A percentile compares a stretch with the other conserved stretches of the same genome.
phyloP scores from a whole-genome alignment of 2,888 invertebrate genomes.

The Salpingus planirostris region DNA sequence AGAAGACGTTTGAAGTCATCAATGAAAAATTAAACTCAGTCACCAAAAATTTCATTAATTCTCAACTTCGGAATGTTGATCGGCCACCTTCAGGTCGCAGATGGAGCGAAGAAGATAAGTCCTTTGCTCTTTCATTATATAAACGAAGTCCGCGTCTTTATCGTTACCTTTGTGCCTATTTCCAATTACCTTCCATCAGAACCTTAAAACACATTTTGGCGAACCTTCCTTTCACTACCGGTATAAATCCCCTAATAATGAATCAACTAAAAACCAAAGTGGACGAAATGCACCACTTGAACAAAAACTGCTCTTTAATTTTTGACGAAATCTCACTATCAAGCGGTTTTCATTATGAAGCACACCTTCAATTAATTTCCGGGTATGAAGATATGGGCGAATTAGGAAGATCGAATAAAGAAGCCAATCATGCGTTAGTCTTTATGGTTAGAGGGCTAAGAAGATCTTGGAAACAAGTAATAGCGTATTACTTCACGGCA shows the following conservation, averaged over 20 bases:
- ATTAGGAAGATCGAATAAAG: too few relatives aligned
- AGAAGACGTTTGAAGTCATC: conserved; percentile 12
- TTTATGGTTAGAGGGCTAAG: too few relatives aligned
- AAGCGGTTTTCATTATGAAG: conserved; percentile 15
- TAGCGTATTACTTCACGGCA: too few relatives aligned
- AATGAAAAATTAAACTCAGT: conserved; percentile 15
- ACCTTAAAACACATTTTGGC: conserved; percentile 16
- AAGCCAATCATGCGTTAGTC: too few relatives aligned
- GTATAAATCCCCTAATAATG: conserved; percentile 14
- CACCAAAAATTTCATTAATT: conserved; percentile 17
- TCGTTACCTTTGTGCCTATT: conserved; percentile 13
- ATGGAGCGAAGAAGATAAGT: conserved; percentile 17
- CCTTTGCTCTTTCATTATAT: conserved; percentile 18
- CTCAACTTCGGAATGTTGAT: conserved; percentile 15
- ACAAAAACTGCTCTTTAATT: conserved; percentile 16
- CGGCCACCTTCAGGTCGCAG: conserved; percentile 8
- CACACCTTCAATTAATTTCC: conserved; percentile 6
- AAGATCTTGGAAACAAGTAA: too few relatives aligned
- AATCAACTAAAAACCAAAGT: conserved; percentile 11
- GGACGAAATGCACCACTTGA: conserved; percentile 12
- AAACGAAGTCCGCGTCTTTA: conserved; percentile 20
- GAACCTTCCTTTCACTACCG: conserved; percentile 16
- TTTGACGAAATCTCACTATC: conserved; percentile 20
- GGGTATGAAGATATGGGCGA: conserved; percentile 19
- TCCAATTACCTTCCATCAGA: conserved; percentile 17